These are phyloP conservation scores for Panthera uncia DNA, from an alignment of 2,113 vertebrate species.

Conservation along the genomic window DNA sequence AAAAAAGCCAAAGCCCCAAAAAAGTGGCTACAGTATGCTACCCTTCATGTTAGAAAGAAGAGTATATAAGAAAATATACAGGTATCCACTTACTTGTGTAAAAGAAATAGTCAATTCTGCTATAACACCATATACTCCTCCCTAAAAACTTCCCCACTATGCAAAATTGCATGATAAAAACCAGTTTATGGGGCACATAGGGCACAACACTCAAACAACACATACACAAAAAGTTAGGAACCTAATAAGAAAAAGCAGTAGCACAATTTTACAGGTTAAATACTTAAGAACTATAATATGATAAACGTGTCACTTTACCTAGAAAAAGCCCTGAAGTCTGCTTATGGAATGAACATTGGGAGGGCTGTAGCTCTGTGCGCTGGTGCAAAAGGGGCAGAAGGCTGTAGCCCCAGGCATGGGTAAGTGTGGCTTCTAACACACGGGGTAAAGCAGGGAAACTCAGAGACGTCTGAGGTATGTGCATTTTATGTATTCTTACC, in stretches of 20 bases:
- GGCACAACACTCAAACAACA: background rate
- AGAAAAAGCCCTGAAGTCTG: background rate
- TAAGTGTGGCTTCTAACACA: background rate
- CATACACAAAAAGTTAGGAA: background rate
- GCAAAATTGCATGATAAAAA: slow-evolving; percentile 36
- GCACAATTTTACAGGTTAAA: background rate
- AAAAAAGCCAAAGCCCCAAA: background rate
- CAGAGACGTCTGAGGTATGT: background rate
- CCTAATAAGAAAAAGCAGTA: background rate
- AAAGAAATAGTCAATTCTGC: background rate
- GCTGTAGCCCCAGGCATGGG: background rate
- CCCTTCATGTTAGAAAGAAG: slow-evolving; percentile 27
- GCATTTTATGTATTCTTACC: background rate
- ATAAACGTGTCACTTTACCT: background rate
- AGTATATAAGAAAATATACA: background rate
- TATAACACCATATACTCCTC: background rate
- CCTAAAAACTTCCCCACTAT: background rate
- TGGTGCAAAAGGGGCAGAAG: background rate
- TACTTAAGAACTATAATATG: background rate
- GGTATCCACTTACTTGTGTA: background rate
- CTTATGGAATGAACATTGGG: background rate
- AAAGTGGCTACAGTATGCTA: background rate
- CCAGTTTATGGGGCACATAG: background rate
- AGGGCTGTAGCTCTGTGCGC: background rate
- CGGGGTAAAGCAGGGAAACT: background rate